A percentile compares a stretch with the other conserved stretches of the same genome.
Evolutionary conservation across 2,113 vertebrate species (phyloP).

Genomic region (Setophaga coronata): DNA sequence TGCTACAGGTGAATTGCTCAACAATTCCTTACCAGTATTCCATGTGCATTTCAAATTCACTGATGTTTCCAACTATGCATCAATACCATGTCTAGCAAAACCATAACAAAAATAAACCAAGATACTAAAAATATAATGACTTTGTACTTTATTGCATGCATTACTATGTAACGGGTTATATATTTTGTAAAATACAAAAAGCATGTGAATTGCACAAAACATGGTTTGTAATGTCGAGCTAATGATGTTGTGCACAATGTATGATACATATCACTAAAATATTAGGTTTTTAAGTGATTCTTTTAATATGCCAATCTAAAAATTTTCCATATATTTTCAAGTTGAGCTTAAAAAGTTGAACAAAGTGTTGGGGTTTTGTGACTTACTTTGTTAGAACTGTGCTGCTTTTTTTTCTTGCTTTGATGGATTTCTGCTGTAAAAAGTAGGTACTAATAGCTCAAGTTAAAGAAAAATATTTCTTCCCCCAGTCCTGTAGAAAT

Average conservation of each 20-base stretch:
- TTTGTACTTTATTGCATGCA: neutral
- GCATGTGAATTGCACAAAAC: neutral
- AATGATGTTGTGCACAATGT: neutral
- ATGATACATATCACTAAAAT: neutral
- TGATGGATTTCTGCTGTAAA: neutral
- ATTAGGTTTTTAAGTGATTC: neutral
- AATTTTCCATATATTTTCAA: neutral
- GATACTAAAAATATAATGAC: neutral
- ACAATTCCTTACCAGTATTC: neutral
- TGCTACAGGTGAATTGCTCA: neutral
- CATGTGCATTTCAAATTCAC: neutral
- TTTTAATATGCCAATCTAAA: neutral
- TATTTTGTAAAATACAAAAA: neutral
- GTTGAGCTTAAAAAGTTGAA: neutral
- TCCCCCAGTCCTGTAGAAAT: neutral
- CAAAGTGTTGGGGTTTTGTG: neutral
- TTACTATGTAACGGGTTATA: neutral
- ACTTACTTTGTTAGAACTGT: neutral
- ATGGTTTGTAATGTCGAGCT: neutral
- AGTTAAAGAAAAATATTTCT: neutral
- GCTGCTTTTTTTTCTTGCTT: neutral
- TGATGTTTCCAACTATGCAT: neutral
- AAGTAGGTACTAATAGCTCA: neutral
- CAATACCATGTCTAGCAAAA: neutral
- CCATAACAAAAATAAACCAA: neutral